phyloP scores from a whole-genome alignment of 2,888 invertebrate genomes.

The Cancer borealis region DNA sequence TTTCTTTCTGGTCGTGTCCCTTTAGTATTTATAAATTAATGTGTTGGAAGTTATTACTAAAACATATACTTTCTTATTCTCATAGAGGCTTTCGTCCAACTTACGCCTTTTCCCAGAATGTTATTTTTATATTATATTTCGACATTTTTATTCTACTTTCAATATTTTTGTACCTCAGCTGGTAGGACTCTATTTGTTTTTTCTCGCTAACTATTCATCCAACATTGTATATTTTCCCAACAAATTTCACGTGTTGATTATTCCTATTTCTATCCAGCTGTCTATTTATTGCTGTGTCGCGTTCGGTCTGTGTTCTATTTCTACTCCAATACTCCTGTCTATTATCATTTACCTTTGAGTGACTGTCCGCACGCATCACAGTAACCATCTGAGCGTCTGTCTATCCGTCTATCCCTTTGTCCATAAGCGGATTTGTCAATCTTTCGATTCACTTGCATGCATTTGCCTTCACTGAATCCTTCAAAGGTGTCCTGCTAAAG shows the following conservation, averaged over 20 bases:
- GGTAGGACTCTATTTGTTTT: neutral
- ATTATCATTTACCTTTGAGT: neutral
- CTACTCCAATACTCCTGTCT: neutral
- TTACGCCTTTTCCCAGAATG: neutral
- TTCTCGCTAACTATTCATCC: neutral
- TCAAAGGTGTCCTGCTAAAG: neutral
- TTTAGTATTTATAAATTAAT: too few species aligned
- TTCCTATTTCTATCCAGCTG: neutral
- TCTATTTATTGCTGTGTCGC: neutral
- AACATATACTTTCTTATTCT: neutral
- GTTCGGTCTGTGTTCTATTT: neutral
- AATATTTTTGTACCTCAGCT: neutral
- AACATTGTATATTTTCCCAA: neutral
- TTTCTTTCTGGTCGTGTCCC: too few species aligned
- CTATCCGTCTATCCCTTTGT: neutral
- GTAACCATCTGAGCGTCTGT: neutral
- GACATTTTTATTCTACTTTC: neutral
- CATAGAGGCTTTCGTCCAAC: neutral
- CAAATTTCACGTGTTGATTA: neutral
- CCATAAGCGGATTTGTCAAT: neutral
- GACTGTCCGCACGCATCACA: neutral
- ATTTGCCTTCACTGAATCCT: neutral
- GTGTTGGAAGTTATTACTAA: neutral
- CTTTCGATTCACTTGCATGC: neutral
- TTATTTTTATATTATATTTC: neutral